A percentile compares a stretch with the other conserved stretches of the same genome.
These are phyloP conservation scores for Polia nebulosa DNA, from an alignment of 2,888 invertebrate genomes.

Conservation along the genomic window DNA sequence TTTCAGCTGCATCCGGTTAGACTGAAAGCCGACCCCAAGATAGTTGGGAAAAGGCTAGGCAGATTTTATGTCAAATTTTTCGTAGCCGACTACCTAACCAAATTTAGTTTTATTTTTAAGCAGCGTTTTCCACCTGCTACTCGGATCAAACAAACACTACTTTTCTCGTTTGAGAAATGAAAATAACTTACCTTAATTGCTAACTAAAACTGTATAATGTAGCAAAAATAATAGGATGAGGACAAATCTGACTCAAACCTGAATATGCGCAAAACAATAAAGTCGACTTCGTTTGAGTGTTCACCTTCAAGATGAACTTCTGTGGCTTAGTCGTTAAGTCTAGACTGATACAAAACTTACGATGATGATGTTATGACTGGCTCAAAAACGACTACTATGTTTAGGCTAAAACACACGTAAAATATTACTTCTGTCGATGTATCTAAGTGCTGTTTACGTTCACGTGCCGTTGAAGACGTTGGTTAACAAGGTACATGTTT, in stretches of 20 bases:
- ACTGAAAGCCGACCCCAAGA: too few species aligned
- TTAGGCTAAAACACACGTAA: conserved; percentile 46
- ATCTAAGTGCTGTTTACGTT: conserved; percentile 39
- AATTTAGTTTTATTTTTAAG: too few species aligned
- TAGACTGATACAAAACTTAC: conserved; percentile 20
- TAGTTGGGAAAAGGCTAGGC: too few species aligned
- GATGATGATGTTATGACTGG: conserved; percentile 67
- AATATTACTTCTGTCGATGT: conserved; percentile 35
- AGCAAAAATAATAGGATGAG: neutral
- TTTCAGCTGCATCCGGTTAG: too few species aligned
- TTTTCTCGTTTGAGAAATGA: too few species aligned
- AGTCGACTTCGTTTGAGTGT: conserved; percentile 2
- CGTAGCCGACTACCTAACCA: too few species aligned
- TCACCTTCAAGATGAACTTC: conserved; percentile 16
- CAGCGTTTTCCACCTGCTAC: too few species aligned
- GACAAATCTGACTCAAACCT: conserved; percentile 15
- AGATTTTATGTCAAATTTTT: too few species aligned
- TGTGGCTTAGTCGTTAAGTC: neutral
- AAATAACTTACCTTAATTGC: too few species aligned
- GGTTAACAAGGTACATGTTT: conserved; percentile 55
- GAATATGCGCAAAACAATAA: conserved; percentile 22
- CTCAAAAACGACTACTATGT: conserved; percentile 42
- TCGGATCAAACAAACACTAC: too few species aligned
- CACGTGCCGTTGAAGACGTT: conserved; percentile 42
- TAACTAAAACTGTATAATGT: neutral